A percentile compares a stretch with the other conserved stretches of the same genome.
phyloP scores from a whole-genome alignment of 2,888 invertebrate species.

The Cabera pusaria region DNA sequence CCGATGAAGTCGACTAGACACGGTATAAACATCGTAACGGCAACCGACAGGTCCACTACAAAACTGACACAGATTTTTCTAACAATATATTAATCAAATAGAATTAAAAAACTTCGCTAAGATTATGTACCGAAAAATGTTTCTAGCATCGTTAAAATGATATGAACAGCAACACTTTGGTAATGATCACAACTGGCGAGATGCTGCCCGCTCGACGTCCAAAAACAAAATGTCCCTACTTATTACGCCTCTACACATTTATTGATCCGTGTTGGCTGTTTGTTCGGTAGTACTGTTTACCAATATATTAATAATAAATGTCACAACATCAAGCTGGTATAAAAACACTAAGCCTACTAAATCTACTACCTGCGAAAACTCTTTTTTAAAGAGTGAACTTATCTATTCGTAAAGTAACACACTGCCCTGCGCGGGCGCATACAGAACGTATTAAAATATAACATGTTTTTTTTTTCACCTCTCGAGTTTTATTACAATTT shows the following conservation, averaged over 20 bases:
- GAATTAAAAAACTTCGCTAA: constrained; percentile 74
- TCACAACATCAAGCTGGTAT: constrained; percentile 84
- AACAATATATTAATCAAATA: constrained; percentile 78
- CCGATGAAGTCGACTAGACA: constrained; percentile 63
- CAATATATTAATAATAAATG: constrained; percentile 75
- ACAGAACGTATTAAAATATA: constrained; percentile 78
- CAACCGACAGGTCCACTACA: constrained; percentile 47
- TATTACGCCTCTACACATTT: constrained; percentile 72
- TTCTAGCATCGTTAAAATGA: constrained; percentile 78
- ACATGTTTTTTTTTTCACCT: constrained; percentile 66
- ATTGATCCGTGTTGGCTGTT: constrained; percentile 72
- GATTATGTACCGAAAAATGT: constrained; percentile 78
- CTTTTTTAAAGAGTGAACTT: constrained; percentile 83
- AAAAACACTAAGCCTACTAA: constrained; percentile 84
- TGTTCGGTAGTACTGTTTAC: constrained; percentile 66
- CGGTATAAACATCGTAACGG: constrained; percentile 32
- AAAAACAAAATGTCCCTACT: constrained; percentile 47
- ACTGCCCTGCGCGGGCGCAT: constrained; percentile 52
- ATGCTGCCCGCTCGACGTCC: constrained; percentile 48
- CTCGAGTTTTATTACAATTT: constrained; percentile 80
- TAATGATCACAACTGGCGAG: constrained; percentile 64
- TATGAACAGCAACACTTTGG: constrained; percentile 82
- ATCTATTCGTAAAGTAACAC: constrained; percentile 80
- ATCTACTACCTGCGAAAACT: constrained; percentile 82
- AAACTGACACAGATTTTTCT: constrained; percentile 69